A percentile compares a stretch with the other conserved stretches of the same genome.
Evolutionary conservation across 2,113 vertebrate genomes (phyloP).

Genomic region (Zonotrichia leucophrys): DNA sequence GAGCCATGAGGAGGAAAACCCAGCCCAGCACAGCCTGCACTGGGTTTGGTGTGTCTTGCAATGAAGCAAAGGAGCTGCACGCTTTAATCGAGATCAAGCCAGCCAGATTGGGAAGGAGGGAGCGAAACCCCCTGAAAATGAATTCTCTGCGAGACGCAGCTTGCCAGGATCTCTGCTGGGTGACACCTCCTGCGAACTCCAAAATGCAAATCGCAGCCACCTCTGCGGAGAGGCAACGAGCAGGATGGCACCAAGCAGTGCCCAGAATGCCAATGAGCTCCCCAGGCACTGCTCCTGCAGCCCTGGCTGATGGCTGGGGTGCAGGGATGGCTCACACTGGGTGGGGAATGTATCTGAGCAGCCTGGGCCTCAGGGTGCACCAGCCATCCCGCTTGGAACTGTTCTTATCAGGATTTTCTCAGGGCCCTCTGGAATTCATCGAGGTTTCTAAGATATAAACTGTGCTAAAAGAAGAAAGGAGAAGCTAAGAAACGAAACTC

Average conservation of each 20-base stretch:
- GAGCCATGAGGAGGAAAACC: not conserved
- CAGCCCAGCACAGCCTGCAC: not conserved
- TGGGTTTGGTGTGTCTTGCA: not conserved
- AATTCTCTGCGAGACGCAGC: constrained; percentile 56
- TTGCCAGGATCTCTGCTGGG: not conserved
- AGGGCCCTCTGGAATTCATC: not conserved
- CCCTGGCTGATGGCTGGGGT: rapidly evolving
- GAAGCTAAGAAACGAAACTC: not conserved
- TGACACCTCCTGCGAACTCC: constrained; percentile 35
- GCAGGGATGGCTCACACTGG: too few species aligned
- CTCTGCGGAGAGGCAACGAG: not conserved
- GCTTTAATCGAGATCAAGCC: not conserved
- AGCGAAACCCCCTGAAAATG: constrained; percentile 1
- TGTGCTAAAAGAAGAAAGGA: not conserved
- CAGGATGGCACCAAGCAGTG: not conserved
- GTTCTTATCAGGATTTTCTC: not conserved
- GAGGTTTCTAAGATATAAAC: not conserved
- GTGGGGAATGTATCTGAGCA: not conserved
- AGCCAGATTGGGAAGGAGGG: constrained; percentile 53
- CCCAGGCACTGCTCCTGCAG: not conserved
- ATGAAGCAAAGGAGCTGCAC: not conserved
- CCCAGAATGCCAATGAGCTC: constrained; percentile 3
- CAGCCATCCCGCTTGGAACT: not conserved
- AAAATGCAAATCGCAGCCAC: constrained; percentile 15
- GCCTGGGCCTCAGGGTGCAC: not conserved